A percentile compares a stretch with the other conserved stretches of the same genome.
Conservation (phyloP, 2,888 invertebrate species). For the Plagiodera versicolora region DNA sequence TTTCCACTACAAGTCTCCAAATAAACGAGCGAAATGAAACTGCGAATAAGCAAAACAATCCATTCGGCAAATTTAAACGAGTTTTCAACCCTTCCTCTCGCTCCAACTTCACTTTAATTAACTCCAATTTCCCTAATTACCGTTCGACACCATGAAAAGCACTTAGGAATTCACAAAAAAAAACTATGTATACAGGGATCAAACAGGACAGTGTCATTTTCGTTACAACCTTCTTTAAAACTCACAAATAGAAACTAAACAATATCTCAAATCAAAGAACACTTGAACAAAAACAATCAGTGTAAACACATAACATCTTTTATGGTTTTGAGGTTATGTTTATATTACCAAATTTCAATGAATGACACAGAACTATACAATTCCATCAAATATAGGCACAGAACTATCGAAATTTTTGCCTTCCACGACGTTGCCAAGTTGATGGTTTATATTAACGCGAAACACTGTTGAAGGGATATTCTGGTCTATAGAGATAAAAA, state of each 20-base stretch:
- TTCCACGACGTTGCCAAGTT: too few relatives aligned
- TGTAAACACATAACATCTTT: too few relatives aligned
- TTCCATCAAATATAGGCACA: too few relatives aligned
- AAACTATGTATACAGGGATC: background rate
- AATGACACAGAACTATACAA: too few relatives aligned
- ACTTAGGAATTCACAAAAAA: constrained; percentile 13
- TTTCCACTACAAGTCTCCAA: background rate
- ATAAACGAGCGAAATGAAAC: background rate
- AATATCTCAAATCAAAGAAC: too few relatives aligned
- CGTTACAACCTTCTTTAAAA: background rate
- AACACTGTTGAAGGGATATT: too few relatives aligned
- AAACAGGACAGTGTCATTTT: background rate
- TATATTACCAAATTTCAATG: too few relatives aligned
- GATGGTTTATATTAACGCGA: too few relatives aligned
- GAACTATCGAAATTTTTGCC: too few relatives aligned
- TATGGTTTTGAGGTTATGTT: too few relatives aligned
- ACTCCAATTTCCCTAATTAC: constrained; percentile 27
- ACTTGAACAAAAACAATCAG: too few relatives aligned
- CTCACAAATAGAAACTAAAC: background rate
- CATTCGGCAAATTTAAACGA: constrained; percentile 21
- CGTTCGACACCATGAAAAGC: constrained; percentile 13
- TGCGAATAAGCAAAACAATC: constrained; percentile 17
- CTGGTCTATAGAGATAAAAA: too few relatives aligned
- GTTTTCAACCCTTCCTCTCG: constrained; percentile 18
- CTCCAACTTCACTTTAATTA: constrained; percentile 24